Conservation (phyloP, 2,113 vertebrate genomes). For the Mustela lutreola region DNA sequence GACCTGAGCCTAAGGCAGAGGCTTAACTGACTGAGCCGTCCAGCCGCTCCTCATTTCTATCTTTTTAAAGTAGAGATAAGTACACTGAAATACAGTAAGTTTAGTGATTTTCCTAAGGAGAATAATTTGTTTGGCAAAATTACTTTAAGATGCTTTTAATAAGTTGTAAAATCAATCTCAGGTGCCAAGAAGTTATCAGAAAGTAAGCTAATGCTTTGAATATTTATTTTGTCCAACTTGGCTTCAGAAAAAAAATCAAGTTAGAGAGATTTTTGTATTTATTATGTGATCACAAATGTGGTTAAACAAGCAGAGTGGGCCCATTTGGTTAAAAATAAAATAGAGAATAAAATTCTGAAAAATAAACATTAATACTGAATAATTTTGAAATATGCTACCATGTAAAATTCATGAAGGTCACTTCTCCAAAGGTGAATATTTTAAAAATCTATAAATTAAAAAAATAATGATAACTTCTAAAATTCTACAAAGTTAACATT, state of each 20-base stretch:
- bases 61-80: slow-evolving; percentile 1
- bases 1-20: not conserved
- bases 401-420: not conserved
- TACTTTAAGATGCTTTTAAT: not conserved
- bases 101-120: slow-evolving; percentile 3
- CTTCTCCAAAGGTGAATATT: not conserved
- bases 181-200: not conserved
- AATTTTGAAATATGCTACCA: not conserved
- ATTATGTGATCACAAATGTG: not conserved
- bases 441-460: not conserved
- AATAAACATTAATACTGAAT: not conserved
- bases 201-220: not conserved
- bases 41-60: not conserved
- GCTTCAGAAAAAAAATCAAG: not conserved
- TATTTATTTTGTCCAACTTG: not conserved
- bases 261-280: not conserved
- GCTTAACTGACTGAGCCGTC: not conserved
- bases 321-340: not conserved
- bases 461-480: not conserved
- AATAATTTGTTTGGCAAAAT: not conserved
- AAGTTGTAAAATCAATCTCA: not conserved
- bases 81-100: not conserved
- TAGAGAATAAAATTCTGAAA: slow-evolving; percentile 27
- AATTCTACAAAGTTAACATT: not conserved
- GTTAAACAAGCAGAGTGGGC: not conserved